Base-by-base conservation (phyloP, 2,113 vertebrate genomes). In the Narcine bancroftii region DNA sequence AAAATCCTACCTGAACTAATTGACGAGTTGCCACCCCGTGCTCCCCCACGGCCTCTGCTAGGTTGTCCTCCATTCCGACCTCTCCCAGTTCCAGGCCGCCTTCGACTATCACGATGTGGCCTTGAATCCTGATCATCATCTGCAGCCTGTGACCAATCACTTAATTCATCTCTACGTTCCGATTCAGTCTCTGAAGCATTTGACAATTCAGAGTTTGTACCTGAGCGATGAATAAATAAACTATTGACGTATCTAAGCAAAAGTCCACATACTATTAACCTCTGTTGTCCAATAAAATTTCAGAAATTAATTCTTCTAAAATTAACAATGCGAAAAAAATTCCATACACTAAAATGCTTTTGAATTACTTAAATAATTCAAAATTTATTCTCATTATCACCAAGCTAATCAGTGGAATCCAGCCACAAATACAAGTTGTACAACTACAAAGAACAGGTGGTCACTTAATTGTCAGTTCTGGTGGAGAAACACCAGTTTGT, bases 111-210 rank as follows among this genome's bases (percentile, higher is more conserved):
- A 93, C 98, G 97, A 11, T 96, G 97, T 76, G 97, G 97, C 36
- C 97, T 95, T 36, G 93, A 94, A 50, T 97, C 98, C 92, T 96
- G 95, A 81, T 98, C 97, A 93, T 98, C 97, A 93, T 99, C 98
- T 93, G 96, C 98, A 50, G 97, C 98, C 94, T 98, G 94, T 65
- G 98, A 99, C 98, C 98, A 99, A 95, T 99, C 99, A 92, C 98
- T 99, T 94, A 99, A 96, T 95, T 99, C 99, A 42, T 99, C 99
- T 95, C 96, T 98, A 71, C 97, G 97, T 94, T 99, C 98, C 13
- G 98, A 99, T 93, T 99, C 99, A 0, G 99, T 99, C 96, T 99
- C 99, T 17, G 99, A 99, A 73, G 97, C 97, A 66, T 99, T 99
- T 92, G 99, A 99, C 93, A 99, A 97, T 96, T 99, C 98, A 1